Evolutionary conservation across 2,797 vertebrate genomes (phyloP).

Genomic region (Decapterus maruadsi): DNA sequence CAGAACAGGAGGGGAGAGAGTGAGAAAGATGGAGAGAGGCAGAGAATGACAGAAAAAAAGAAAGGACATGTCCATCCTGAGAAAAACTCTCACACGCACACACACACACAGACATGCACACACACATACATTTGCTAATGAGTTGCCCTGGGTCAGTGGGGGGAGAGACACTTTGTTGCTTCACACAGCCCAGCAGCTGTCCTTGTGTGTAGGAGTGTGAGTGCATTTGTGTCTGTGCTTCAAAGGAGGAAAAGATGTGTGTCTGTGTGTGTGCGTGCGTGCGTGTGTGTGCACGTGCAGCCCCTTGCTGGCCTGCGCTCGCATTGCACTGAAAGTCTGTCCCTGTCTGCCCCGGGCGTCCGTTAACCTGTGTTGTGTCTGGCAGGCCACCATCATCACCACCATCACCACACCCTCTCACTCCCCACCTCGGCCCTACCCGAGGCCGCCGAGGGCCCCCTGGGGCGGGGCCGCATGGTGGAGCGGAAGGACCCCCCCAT

Average conservation of each 20-base stretch:
- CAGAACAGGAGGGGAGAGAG: conserved; percentile 58
- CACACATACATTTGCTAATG: conserved; percentile 70
- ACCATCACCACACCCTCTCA: conserved; percentile 89
- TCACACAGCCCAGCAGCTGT: conserved; percentile 67
- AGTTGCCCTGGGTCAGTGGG: conserved; percentile 63
- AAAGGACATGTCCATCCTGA: conserved; percentile 40
- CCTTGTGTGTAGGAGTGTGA: conserved; percentile 30
- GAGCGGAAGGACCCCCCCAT: conserved; percentile 92
- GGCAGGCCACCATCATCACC: conserved; percentile 91
- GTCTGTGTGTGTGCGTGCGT: conserved; percentile 1
- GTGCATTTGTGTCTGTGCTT: conserved; percentile 9
- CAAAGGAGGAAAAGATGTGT: not conserved
- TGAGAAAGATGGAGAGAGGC: conserved; percentile 26
- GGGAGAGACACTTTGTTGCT: conserved; percentile 60
- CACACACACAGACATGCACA: conserved; percentile 53
- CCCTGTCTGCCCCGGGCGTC: conserved; percentile 41
- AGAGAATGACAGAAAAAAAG: conserved; percentile 45
- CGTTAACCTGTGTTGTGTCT: conserved; percentile 89
- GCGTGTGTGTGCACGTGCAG: conserved; percentile 1
- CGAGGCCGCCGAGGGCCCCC: conserved; percentile 85
- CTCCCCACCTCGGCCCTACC: conserved; percentile 92
- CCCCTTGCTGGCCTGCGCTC: conserved; percentile 45
- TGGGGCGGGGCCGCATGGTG: conserved; percentile 92
- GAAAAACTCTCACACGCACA: conserved; percentile 56
- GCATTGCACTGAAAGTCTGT: conserved; percentile 51